These are phyloP conservation scores for Oryctes rhinoceros DNA, from an alignment of 1,140 invertebrate genomes.

Conservation along the genomic window DNA sequence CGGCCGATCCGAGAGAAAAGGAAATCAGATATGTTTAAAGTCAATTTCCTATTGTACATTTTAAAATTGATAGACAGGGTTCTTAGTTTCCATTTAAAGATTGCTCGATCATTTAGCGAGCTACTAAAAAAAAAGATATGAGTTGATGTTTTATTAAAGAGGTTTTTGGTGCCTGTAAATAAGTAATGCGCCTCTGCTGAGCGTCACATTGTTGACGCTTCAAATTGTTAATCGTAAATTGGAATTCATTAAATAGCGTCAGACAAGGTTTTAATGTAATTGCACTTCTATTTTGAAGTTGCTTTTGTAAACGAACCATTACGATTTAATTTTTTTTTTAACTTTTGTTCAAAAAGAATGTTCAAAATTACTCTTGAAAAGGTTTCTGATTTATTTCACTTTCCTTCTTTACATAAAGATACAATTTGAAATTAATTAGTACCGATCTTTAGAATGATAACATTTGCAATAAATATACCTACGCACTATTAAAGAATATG, in stretches of 20 bases:
- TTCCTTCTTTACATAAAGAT: too few relatives aligned
- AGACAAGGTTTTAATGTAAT: slow-evolving; percentile 17
- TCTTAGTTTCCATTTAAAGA: slow-evolving; percentile 52
- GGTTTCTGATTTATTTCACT: not conserved
- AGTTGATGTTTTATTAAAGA: slow-evolving; percentile 37
- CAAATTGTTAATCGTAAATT: slow-evolving; percentile 40
- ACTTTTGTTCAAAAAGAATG: not conserved
- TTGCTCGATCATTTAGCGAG: slow-evolving; percentile 53
- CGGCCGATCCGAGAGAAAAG: slow-evolving; percentile 52
- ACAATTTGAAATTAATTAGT: too few relatives aligned
- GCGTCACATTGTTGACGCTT: slow-evolving; percentile 39
- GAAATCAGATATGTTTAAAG: slow-evolving; percentile 56
- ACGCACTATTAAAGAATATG: too few relatives aligned
- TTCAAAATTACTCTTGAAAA: not conserved
- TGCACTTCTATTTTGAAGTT: slow-evolving; percentile 9
- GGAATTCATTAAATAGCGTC: slow-evolving; percentile 32
- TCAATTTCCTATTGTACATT: slow-evolving; percentile 55
- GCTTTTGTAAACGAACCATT: not conserved
- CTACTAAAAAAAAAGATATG: slow-evolving; percentile 42
- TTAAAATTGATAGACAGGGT: slow-evolving; percentile 54
- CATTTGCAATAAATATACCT: too few relatives aligned
- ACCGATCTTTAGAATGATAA: too few relatives aligned
- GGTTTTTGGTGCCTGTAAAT: slow-evolving; percentile 28
- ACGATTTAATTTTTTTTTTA: not conserved
- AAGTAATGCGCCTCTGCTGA: slow-evolving; percentile 30